These are phyloP conservation scores for Gallinago paraguaiae DNA, from an alignment of 2,113 vertebrate species.

Conservation along the genomic window DNA sequence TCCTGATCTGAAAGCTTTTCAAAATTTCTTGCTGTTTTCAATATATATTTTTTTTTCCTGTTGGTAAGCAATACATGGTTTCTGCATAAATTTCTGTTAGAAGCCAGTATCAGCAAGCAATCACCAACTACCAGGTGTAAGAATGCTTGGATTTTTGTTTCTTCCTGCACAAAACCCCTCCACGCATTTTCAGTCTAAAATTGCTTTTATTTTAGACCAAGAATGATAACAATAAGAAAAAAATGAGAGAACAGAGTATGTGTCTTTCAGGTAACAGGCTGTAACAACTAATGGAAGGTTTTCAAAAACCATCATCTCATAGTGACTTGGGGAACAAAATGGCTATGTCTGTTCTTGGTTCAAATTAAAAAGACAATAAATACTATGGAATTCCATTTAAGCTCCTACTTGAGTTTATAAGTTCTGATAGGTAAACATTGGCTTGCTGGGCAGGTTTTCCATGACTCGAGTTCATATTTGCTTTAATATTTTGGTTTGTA, in stretches of 20 bases:
- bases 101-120: not conserved
- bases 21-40: not conserved
- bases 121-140: not conserved
- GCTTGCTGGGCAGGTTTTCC: not conserved
- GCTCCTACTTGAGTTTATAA: not conserved
- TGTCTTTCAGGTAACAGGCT: not conserved
- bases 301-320: not conserved
- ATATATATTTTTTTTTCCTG: not conserved
- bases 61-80: not conserved
- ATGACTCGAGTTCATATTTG: not conserved
- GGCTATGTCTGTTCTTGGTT: not conserved
- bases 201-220: not conserved
- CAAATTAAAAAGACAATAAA: not conserved
- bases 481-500: constrained; percentile 5
- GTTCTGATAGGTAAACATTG: not conserved
- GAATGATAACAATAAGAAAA: not conserved
- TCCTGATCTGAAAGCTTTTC: not conserved
- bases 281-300: not conserved
- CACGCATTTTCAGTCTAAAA: not conserved
- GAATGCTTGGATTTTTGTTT: not conserved
- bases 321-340: not conserved
- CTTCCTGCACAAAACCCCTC: not conserved
- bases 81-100: not conserved
- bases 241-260: not conserved
- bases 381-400: not conserved